Base-by-base conservation (phyloP, 2,888 invertebrate species). In the Lasioglossum pauxillum region DNA sequence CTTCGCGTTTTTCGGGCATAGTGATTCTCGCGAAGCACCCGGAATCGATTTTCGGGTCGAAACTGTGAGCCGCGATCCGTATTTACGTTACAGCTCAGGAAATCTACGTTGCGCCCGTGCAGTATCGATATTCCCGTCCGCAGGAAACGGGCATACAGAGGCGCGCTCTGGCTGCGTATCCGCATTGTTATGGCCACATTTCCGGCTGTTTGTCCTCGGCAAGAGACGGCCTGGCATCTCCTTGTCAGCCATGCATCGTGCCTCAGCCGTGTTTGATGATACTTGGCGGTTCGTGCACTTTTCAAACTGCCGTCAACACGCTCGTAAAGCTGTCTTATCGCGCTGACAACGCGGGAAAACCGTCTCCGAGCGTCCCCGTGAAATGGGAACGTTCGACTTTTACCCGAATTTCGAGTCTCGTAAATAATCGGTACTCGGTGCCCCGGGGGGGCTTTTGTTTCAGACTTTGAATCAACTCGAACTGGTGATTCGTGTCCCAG, bases 131-230 rank as follows among this genome's bases (percentile, higher is more conserved):
- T 23, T 74, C 67, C 38, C 76, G 57, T 46, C 57, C 49, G 35
- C 74, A 80, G 75, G 67, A 79, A 80, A 79, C 75, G 44, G 49
- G 35, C 49, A 67, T 57, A 76, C 38, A 73, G 69, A 76, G 69
- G n/a, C 27, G 27, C 72, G 77, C 83, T 81, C 83, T 81, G 75
- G 87, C 53, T 82, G 83, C 83, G 83, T 87, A 90, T 85, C 90
- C 83, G 87, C 87, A 88, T 89, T 89, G 87, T 90, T 90, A 88
- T 88, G 85, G 88, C 84, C 87, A 85, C 82, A 80, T 88, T 92
- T 88, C 88, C 91, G 90, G 88, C 86, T 88, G 90, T 92, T 92
- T 90, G 89, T 91, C 82, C 82, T 87, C 41, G 74, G 71, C 75
- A 80, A 75, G 77, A 84, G 80, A 79, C 85, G 82, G 84, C 76